Evolutionary conservation across 37 sponge, comb jelly and placozoan genomes (phyloP), one percentile per base, ranked within the genome.

Genomic region (Chondrosia reniformis): DNA sequence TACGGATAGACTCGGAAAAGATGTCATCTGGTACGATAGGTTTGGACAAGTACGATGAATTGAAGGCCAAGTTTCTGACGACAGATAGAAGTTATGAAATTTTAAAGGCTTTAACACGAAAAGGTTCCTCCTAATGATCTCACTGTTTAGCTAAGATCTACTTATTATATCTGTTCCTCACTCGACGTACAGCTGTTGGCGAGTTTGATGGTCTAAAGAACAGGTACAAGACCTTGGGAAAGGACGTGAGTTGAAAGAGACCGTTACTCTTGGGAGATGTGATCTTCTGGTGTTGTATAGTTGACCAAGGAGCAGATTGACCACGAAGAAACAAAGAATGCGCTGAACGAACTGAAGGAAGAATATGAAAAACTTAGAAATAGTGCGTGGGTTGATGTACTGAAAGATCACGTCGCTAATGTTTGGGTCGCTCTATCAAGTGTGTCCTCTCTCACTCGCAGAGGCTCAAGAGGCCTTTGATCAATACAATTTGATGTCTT

Each of bases 21-120:
- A 59, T 5, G 6, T 7, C 17, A 30, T 30, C 28, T 25, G 61
- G 30, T 25, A 66, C 67, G 5, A 17, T 66, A 37, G 17, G 19
- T 8, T 21, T 66, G 38, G 67, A 66, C 38, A 31, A 66, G 17
- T 66, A 66, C 30, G 87, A 90, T n/a, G 77, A 83, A 72, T 55
- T 90, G 31, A 86, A 83, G 65, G 33, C 83, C 37, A 86, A 86
- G 46, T 90, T 78, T 69, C 22, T 86, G 69, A 86, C 80, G 3
- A 78, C 76, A n/a, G 87, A 90, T 33, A 86, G 91, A 75, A 90
- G 86, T 46, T 90, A 90, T 76, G 87, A 86, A 41, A 79, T 42
- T 44, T 64, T 90, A 3, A 90, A 90, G 41, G 32, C 76, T 36
- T 71, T 90, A 4, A 65, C 87, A 0, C 83, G 86, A 42, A 85